Evolutionary conservation across 2,888 invertebrate genomes (phyloP).

Genomic region (Taenaris catops): DNA sequence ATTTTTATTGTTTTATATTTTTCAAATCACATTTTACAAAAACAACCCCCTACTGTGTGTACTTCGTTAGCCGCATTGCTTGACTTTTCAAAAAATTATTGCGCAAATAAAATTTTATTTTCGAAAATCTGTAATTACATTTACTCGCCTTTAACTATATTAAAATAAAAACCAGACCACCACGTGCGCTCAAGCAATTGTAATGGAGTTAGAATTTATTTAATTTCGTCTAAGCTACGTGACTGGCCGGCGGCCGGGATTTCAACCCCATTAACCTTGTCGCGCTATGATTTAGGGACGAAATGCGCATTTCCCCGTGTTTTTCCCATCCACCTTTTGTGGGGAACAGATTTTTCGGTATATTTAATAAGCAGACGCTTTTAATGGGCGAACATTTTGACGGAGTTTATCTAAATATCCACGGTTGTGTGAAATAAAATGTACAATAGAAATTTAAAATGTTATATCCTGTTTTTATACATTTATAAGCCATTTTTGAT

Average conservation of each 20-base stretch:
- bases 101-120: no score
- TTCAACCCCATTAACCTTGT: slow-evolving; percentile 75
- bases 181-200: slow-evolving; percentile 36
- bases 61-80: no score
- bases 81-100: no score
- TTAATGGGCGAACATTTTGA: slow-evolving; percentile 1
- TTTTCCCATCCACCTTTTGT: slow-evolving; percentile 51
- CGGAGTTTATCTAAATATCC: neutral
- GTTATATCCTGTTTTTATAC: no score
- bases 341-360: slow-evolving; percentile 54
- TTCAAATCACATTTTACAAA: no score
- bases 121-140: slow-evolving; percentile 19
- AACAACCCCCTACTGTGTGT: no score
- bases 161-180: slow-evolving; percentile 34
- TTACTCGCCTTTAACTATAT: slow-evolving; percentile 19
- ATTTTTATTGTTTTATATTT: no score
- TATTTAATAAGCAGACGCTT: slow-evolving; percentile 36
- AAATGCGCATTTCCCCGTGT: slow-evolving; percentile 62
- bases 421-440: no score
- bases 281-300: slow-evolving; percentile 68
- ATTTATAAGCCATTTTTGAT: no score
- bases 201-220: slow-evolving; percentile 63
- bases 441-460: no score
- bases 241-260: slow-evolving; percentile 58
- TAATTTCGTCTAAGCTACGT: slow-evolving; percentile 57